Conservation (phyloP, 2,113 vertebrate species). For the Conger conger region DNA sequence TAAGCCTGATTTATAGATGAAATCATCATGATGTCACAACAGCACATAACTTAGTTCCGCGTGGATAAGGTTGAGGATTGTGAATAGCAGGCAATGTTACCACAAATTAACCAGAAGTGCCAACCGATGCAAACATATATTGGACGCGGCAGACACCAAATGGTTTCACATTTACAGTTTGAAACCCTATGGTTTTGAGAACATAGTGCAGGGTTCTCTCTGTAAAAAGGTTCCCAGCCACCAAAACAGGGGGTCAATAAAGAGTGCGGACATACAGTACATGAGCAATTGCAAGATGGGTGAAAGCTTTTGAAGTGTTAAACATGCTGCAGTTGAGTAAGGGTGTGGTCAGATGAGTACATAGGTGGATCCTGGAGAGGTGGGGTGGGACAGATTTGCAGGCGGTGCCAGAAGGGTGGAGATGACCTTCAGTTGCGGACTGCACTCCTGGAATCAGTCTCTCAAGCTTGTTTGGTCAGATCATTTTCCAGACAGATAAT, state of each 20-base stretch:
- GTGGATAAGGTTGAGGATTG: too few relatives aligned
- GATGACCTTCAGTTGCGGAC: background rate
- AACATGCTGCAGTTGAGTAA: slow-evolving; percentile 2
- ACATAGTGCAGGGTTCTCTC: background rate
- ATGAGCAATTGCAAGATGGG: slow-evolving; percentile 17
- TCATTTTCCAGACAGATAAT: background rate
- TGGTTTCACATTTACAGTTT: slow-evolving; percentile 70
- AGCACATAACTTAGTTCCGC: too few relatives aligned
- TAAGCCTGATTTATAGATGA: too few relatives aligned
- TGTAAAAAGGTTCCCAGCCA: background rate
- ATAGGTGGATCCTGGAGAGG: slow-evolving; percentile 71
- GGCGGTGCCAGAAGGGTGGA: background rate
- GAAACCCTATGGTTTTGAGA: slow-evolving; percentile 67
- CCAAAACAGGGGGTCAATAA: background rate
- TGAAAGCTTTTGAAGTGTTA: slow-evolving; percentile 22
- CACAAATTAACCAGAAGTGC: too few relatives aligned
- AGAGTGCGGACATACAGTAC: background rate
- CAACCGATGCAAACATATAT: too few relatives aligned
- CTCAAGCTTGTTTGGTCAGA: background rate
- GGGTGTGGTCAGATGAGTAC: slow-evolving; percentile 62
- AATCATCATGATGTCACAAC: too few relatives aligned
- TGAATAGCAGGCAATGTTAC: too few relatives aligned
- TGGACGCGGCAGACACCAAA: too few relatives aligned
- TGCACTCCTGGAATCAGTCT: background rate
- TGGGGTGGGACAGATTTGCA: slow-evolving; percentile 53